Conservation (phyloP, 2,888 invertebrate genomes). For the Nomada goodeniana region DNA sequence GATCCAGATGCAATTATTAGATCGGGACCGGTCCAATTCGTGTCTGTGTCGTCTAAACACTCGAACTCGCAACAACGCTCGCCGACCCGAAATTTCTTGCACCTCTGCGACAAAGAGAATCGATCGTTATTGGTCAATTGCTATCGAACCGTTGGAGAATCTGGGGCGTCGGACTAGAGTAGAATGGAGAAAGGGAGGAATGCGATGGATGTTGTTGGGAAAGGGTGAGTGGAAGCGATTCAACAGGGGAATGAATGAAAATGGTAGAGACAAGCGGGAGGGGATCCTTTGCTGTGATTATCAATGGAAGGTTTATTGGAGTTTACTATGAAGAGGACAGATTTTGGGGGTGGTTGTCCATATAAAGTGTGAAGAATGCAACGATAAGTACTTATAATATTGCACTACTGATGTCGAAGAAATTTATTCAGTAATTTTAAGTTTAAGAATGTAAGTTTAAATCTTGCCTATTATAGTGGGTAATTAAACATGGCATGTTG, state of each 20-base stretch:
- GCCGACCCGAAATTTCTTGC: constrained; percentile 93
- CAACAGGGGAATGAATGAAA: not conserved
- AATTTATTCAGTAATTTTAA: no score
- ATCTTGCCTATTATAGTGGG: no score
- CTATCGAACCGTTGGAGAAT: not conserved
- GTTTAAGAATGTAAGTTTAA: no score
- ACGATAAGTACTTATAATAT: not conserved
- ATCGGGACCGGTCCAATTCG: constrained; percentile 77
- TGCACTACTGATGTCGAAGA: not conserved
- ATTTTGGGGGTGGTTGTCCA: not conserved
- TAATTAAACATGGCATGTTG: no score
- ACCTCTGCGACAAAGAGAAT: constrained; percentile 87
- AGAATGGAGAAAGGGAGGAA: constrained; percentile 5
- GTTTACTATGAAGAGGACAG: not conserved
- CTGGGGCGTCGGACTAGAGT: constrained; percentile 10
- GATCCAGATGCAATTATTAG: constrained; percentile 77
- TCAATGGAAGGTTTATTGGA: not conserved
- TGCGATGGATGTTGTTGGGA: not conserved
- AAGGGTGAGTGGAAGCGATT: not conserved
- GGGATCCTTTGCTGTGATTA: not conserved
- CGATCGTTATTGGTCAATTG: constrained; percentile 21
- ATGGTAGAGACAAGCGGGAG: constrained; percentile 5
- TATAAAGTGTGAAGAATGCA: no score
- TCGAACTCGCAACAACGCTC: constrained; percentile 95
- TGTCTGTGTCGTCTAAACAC: constrained; percentile 88